Evolutionary conservation across 2,113 vertebrate genomes (phyloP), one percentile per base, ranked within the genome.

Genomic region (Peromyscus californicus): DNA sequence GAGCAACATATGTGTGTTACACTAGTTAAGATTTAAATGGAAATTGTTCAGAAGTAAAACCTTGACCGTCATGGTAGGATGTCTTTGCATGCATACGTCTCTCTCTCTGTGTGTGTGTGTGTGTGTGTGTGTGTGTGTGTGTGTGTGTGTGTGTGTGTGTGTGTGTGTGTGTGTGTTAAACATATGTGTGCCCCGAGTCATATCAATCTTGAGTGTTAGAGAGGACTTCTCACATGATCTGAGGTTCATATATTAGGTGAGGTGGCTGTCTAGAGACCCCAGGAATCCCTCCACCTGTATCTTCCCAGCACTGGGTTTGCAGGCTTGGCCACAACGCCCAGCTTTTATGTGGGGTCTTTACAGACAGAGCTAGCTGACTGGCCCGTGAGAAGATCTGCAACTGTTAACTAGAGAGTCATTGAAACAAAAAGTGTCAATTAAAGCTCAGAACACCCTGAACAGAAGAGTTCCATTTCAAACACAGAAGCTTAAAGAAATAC

Each of bases 1-100:
- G 11, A 1, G 0, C 75, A 89, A 3, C 57, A 83, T 33, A 75
- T 86, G 24, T 0, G 0, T 87, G 75, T 90, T 90, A 94, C 54
- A 61, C 16, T n/a, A 7, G 59, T 98, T 96, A 97, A 96, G 98
- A 98, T 98, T 98, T 97, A 98, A 98, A 91, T 26, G 67, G 63
- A 97, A 93, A 74, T 63, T 96, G 70, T 97, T 97, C 87, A 97
- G 90, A 98, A 97, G 74, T 75, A 96, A 94, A 96, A 92, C 16
- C 9, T 33, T 65, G 16, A 63, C 61, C 45, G 45, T 19, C 39
- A 45, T 7, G 39, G 29, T 45, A 65, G 61, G 39, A 65, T 86
- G 29, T 19, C 8, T 33, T 63, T 85, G 39, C 59, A 85, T 11
- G 0, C 13, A 17, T 21, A 57, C 11, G 0, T n/a, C n/a, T n/a